Conservation (phyloP, 1,140 invertebrate genomes). For the Archegozetes longisetosus region DNA sequence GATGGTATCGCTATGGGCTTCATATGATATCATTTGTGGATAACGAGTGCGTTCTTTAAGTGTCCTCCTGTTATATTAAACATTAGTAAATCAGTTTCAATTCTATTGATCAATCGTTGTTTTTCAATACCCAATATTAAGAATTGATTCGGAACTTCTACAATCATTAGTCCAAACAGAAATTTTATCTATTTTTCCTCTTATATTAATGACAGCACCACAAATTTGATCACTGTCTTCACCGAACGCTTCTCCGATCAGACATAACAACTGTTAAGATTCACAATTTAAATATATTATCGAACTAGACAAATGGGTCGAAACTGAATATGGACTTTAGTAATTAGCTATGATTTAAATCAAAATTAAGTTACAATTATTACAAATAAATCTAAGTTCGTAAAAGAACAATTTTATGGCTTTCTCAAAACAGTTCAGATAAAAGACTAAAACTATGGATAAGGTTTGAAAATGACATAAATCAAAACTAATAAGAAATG, state of each 20-base stretch:
- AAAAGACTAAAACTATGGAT: too few relatives aligned
- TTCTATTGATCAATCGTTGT: too few relatives aligned
- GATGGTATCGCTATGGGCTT: conserved; percentile 9
- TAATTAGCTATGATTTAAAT: background rate
- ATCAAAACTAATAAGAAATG: too few relatives aligned
- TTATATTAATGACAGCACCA: conserved; percentile 15
- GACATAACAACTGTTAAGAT: conserved; percentile 8
- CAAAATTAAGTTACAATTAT: too few relatives aligned
- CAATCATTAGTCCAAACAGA: conserved; percentile 15
- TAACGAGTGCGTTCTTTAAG: conserved; percentile 8
- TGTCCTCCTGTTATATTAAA: too few relatives aligned
- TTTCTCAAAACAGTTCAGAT: too few relatives aligned
- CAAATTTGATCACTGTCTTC: conserved; percentile 16
- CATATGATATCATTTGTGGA: conserved; percentile 6
- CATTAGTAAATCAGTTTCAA: too few relatives aligned
- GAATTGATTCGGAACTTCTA: conserved; percentile 4
- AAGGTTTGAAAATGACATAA: too few relatives aligned
- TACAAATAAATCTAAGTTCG: too few relatives aligned
- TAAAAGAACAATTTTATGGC: too few relatives aligned
- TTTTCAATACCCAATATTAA: conserved; percentile 17
- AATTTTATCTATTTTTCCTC: conserved; percentile 9
- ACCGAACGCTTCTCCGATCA: conserved; percentile 18
- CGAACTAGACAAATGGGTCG: too few relatives aligned
- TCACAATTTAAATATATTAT: too few relatives aligned
- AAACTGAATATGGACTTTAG: background rate